Base-by-base conservation (phyloP, 2,113 vertebrate genomes). In the Pseudorectes ferrugineus region DNA sequence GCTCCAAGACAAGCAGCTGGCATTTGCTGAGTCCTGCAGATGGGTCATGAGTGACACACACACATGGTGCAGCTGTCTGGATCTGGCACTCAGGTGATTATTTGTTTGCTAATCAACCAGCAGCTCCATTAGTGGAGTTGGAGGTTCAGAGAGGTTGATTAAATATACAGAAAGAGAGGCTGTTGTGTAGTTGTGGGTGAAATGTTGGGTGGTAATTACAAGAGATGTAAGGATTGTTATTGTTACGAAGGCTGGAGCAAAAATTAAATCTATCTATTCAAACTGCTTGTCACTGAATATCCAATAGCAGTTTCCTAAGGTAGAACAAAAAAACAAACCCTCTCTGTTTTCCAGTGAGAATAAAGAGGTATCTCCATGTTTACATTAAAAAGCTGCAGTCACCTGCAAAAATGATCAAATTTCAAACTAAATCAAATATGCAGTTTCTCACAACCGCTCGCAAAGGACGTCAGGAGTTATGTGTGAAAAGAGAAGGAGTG, bases 231-330 rank as follows among this genome's bases (percentile, higher is more conserved):
- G 55, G 78, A 77, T 80, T 95, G 88, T 88, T 90, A 88, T 85
- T 96, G 92, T 94, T 74, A 70, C 78, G 5, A 6, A 54, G 79
- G 63, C 63, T 83, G 42, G 57, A 74, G 85, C 54, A 94, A 95
- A 92, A 95, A 95, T 95, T 94, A 94, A 93, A 95, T 96, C 81
- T 91, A 61, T 91, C 87, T 93, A 74, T 96, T 95, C 93, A 96
- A 80, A 73, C 81, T 71, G 33, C 59, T 88, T 77, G 55, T 40
- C 78, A 45, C 43, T 94, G 94, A 93, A 96, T 97, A 97, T 90
- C 90, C 95, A 93, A 26, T 5, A 72, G 90, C 82, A 84, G 72
- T 85, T 90, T 49, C 72, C 92, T 76, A 89, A 80, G 86, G 80
- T 7, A 82, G 80, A 91, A 75, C 43, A 76, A 67, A 76, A 88